A percentile compares a stretch with the other conserved stretches of the same genome.
phyloP scores from a whole-genome alignment of 1,140 invertebrate genomes.

The Chironomus striatipennis region DNA sequence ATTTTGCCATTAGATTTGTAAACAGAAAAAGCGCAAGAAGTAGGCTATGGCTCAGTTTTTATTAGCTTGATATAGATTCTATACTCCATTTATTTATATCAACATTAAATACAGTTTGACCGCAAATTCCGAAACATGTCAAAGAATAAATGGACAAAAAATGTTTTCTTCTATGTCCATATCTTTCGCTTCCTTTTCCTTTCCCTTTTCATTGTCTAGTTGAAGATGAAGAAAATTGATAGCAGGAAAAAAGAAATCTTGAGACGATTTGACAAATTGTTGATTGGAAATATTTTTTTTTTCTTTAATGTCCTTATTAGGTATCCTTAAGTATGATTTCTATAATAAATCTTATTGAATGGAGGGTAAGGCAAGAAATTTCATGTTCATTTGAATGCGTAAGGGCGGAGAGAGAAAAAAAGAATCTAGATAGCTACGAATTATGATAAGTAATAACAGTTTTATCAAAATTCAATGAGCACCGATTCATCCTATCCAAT shows the following conservation, averaged over 20 bases:
- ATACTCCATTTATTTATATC: no score
- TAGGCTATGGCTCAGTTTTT: neutral
- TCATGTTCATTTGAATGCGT: no score
- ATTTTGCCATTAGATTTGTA: neutral
- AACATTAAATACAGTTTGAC: neutral
- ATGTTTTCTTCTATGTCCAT: neutral
- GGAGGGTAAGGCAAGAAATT: no score
- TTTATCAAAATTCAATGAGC: no score
- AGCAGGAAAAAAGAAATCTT: neutral
- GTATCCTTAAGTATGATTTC: no score
- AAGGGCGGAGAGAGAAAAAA: no score
- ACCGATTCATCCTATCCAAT: no score
- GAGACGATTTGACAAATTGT: neutral
- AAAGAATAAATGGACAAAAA: constrained; percentile 19
- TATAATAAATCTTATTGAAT: no score
- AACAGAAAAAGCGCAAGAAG: neutral
- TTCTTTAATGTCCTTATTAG: neutral
- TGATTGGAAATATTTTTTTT: neutral
- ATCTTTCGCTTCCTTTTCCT: neutral
- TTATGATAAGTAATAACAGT: no score
- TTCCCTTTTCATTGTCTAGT: neutral
- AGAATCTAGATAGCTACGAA: no score
- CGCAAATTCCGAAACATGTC: constrained; percentile 8
- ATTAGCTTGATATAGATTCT: neutral
- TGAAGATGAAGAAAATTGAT: constrained; percentile 14